Evolutionary conservation across 2,797 vertebrate species (phyloP).

Genomic region (Rallus crepitans): DNA sequence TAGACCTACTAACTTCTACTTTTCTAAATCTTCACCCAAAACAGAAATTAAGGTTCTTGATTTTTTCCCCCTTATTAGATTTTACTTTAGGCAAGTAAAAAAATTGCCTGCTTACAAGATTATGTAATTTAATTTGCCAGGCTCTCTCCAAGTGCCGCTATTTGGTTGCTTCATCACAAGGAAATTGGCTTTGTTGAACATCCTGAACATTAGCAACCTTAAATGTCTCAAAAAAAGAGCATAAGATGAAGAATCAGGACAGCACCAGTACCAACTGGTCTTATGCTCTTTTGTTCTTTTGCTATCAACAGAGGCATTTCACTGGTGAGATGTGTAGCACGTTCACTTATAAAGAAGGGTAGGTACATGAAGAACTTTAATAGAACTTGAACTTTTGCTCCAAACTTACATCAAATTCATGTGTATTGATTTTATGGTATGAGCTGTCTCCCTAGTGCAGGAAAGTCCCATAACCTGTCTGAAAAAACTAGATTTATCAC

Average conservation of each 20-base stretch:
- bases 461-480: neutral
- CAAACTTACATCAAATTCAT: neutral
- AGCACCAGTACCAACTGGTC: neutral
- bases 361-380: neutral
- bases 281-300: neutral
- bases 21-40: neutral
- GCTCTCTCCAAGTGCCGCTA: rapidly evolving
- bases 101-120: neutral
- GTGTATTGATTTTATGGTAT: constrained; percentile 9
- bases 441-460: neutral
- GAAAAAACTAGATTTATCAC: neutral
- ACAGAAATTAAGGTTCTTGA: neutral
- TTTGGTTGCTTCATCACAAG: neutral
- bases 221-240: neutral
- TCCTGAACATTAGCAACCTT: neutral
- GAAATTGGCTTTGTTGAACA: neutral
- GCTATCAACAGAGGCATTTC: neutral
- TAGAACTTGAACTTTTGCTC: constrained; percentile 8
- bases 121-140: neutral
- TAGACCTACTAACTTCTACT: neutral
- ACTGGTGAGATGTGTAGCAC: neutral
- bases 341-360: neutral
- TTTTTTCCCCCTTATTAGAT: neutral
- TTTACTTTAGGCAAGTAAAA: neutral
- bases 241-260: neutral